These are phyloP conservation scores for Smutsia temminckii DNA, from an alignment of 2,797 vertebrate species.

Conservation along the genomic window DNA sequence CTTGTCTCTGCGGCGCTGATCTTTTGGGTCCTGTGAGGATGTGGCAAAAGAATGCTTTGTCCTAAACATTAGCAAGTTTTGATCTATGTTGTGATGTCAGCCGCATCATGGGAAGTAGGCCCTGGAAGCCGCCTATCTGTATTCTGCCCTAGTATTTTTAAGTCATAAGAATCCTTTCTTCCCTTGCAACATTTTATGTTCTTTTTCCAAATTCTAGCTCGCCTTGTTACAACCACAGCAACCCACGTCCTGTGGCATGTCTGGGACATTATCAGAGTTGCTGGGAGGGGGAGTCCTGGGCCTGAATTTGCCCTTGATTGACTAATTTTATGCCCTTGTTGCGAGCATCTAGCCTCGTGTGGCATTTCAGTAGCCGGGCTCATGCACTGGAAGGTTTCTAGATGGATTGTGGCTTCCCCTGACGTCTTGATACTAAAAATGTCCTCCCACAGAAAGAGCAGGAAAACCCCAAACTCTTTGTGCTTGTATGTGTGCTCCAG, in stretches of 20 bases:
- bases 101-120: not conserved
- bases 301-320: not conserved
- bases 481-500: not conserved
- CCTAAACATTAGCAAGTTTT: not conserved
- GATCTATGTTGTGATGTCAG: fast-evolving
- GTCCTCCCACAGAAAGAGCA: not conserved
- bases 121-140: fast-evolving
- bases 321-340: not conserved
- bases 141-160: not conserved
- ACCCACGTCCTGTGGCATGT: conserved; percentile 10
- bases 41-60: not conserved
- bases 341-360: not conserved
- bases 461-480: not conserved
- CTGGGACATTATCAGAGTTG: not conserved
- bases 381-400: not conserved
- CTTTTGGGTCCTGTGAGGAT: not conserved
- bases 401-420: not conserved
- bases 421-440: too few relatives aligned
- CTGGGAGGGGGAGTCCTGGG: not conserved
- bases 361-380: not conserved
- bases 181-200: not conserved
- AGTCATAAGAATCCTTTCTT: not conserved
- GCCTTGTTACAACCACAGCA: conserved; percentile 52
- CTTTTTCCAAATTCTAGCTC: conserved; percentile 57
- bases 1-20: not conserved